Evolutionary conservation across 2,888 invertebrate genomes (phyloP).

Genomic region (Cataglyphis rosenhaueri): DNA sequence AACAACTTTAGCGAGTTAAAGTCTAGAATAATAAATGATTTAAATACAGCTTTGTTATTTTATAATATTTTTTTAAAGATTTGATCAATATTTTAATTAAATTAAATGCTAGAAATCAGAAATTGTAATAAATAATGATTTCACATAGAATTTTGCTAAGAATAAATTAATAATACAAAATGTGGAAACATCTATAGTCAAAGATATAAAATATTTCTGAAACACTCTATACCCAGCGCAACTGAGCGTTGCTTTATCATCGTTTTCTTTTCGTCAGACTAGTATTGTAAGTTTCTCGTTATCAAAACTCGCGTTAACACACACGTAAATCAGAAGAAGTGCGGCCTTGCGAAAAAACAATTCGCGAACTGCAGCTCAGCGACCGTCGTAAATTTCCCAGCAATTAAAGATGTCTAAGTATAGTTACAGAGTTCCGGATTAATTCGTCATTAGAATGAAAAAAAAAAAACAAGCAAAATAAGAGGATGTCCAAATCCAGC

Average conservation of each 20-base stretch:
- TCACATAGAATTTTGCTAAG: background rate
- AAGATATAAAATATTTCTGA: conserved; percentile 10
- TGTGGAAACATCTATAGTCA: background rate
- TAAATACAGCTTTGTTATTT: background rate
- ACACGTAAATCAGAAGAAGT: conserved; percentile 29
- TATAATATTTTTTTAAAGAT: background rate
- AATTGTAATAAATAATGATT: background rate
- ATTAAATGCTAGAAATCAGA: background rate
- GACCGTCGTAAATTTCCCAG: conserved; percentile 33
- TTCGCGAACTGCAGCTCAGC: background rate
- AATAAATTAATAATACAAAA: background rate
- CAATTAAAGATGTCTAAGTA: conserved; percentile 31
- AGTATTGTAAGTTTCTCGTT: conserved; percentile 22
- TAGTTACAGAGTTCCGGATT: conserved; percentile 18
- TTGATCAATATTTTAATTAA: background rate
- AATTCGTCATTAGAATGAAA: conserved; percentile 17
- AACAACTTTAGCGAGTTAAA: background rate
- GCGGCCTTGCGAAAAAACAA: conserved; percentile 37
- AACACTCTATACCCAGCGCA: background rate
- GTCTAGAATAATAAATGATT: background rate
- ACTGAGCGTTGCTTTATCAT: conserved; percentile 26
- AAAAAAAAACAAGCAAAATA: background rate
- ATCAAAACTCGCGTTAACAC: conserved; percentile 21
- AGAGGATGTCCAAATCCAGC: background rate
- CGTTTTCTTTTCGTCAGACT: conserved; percentile 25